phyloP scores from a whole-genome alignment of 2,888 invertebrate genomes.

The Julus scanicus region DNA sequence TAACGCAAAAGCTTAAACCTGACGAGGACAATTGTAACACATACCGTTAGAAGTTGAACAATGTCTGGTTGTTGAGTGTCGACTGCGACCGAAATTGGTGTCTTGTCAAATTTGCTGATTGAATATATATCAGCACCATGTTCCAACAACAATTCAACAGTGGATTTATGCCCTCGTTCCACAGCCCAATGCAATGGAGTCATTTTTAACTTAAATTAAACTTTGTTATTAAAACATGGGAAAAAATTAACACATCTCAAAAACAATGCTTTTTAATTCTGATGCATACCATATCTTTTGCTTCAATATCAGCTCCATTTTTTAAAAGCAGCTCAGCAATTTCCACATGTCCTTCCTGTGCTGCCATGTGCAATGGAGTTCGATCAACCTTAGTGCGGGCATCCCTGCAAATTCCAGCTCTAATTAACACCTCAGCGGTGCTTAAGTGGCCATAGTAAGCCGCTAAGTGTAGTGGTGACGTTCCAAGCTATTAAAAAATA shows the following conservation, averaged over 20 bases:
- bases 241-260: background rate
- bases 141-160: slow-evolving; percentile 77
- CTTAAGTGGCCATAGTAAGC: slow-evolving; percentile 82
- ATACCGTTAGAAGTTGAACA: slow-evolving; percentile 64
- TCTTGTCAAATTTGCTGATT: slow-evolving; percentile 79
- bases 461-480: slow-evolving; percentile 88
- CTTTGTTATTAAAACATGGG: background rate
- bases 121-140: slow-evolving; percentile 78
- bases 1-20: too few species aligned
- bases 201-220: slow-evolving; percentile 77
- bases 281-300: slow-evolving; percentile 78
- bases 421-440: slow-evolving; percentile 82
- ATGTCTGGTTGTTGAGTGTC: slow-evolving; percentile 72
- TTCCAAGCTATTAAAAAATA: slow-evolving; percentile 76
- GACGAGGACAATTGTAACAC: background rate
- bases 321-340: slow-evolving; percentile 78
- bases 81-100: slow-evolving; percentile 75
- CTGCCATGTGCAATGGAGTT: slow-evolving; percentile 90
- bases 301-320: slow-evolving; percentile 78
- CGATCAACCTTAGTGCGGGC: slow-evolving; percentile 91
- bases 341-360: slow-evolving; percentile 81
- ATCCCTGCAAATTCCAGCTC: slow-evolving; percentile 88
- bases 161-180: slow-evolving; percentile 78
- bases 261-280: background rate
- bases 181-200: slow-evolving; percentile 96